phyloP scores from a whole-genome alignment of 2,113 vertebrate species.

The Syngnathoides biaculeatus region DNA sequence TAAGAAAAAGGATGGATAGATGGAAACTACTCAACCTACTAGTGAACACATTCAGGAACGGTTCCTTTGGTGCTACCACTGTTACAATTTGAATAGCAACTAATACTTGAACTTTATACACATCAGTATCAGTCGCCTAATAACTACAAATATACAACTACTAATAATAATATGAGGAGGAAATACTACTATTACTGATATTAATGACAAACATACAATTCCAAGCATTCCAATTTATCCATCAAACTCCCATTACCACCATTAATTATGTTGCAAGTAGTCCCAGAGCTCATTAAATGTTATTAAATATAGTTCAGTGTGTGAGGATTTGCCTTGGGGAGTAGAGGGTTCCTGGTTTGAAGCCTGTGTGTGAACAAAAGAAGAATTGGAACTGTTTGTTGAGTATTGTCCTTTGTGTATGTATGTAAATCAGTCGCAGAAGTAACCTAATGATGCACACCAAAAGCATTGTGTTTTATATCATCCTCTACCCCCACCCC shows the following conservation, averaged over 20 bases:
- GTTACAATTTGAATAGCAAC: background rate
- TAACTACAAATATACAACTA: background rate
- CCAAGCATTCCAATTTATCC: background rate
- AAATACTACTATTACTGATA: background rate
- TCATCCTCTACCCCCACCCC: background rate
- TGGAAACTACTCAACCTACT: background rate
- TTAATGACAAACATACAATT: background rate
- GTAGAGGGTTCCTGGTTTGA: background rate
- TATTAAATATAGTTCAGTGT: background rate
- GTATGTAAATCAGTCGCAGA: background rate
- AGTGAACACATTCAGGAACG: background rate
- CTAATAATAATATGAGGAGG: background rate
- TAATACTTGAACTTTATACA: too few species aligned
- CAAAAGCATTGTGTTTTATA: constrained; percentile 14
- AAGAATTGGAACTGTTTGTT: background rate
- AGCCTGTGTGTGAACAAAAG: background rate
- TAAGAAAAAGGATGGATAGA: too few species aligned
- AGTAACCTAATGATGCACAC: constrained; percentile 7
- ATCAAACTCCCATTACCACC: background rate
- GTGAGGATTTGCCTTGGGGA: background rate
- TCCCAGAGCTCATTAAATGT: background rate
- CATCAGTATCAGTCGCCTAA: background rate
- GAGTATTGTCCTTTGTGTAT: background rate
- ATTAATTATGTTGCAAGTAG: background rate
- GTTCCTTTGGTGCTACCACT: background rate